Conservation (phyloP, 2,888 invertebrate species). For the Limnephilus marmoratus region DNA sequence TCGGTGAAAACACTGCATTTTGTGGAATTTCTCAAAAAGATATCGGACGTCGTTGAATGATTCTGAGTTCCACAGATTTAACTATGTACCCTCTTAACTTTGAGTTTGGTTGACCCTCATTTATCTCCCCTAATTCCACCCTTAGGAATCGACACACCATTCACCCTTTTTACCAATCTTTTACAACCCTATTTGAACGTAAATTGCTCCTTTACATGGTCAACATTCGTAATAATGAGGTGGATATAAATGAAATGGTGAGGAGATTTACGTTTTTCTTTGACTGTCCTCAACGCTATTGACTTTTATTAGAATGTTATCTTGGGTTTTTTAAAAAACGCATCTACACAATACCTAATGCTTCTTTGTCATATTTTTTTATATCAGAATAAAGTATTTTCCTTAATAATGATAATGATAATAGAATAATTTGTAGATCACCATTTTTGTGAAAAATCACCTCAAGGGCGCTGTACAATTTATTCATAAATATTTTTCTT, state of each 20-base stretch:
- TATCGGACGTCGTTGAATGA: neutral
- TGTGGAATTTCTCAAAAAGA: neutral
- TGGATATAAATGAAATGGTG: neutral
- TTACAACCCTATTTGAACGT: neutral
- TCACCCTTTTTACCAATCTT: neutral
- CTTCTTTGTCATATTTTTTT: neutral
- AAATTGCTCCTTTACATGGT: neutral
- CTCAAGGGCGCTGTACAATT: no score
- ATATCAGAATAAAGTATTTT: neutral
- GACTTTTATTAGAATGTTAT: neutral
- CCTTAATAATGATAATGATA: neutral
- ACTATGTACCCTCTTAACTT: conserved; percentile 11
- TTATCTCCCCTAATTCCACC: conserved; percentile 29
- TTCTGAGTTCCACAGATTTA: neutral
- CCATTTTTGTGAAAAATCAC: no score
- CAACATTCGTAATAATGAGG: conserved; percentile 6
- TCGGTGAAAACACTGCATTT: neutral
- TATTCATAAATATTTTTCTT: no score
- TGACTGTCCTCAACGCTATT: neutral
- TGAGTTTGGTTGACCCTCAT: neutral
- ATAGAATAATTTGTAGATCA: no score
- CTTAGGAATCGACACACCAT: conserved; percentile 21
- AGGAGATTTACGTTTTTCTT: neutral
- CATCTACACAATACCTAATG: neutral
- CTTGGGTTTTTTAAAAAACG: neutral